Percentiles rank a stretch among this genome's conserved stretches.
Conservation (phyloP, 2,888 invertebrate species). For the Plebejus argus region DNA sequence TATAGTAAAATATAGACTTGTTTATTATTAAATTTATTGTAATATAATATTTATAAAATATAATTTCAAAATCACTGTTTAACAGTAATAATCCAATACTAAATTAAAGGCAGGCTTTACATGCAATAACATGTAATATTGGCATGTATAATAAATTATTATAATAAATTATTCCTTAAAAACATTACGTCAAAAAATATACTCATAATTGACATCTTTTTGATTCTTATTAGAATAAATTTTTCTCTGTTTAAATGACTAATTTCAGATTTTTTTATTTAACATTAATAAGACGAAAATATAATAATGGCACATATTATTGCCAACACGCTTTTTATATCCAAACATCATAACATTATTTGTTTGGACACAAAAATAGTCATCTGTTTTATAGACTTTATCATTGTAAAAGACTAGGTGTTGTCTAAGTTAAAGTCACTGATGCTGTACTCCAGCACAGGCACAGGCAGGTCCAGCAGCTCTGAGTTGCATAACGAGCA, state of each 20-base stretch:
- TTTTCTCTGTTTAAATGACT: no score
- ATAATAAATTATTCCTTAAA: not conserved
- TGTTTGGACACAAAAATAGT: no score
- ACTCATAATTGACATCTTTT: not conserved
- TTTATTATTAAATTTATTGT: not conserved
- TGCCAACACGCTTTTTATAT: no score
- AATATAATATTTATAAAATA: not conserved
- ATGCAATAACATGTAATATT: not conserved
- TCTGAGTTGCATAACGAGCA: not conserved
- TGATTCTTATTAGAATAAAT: no score
- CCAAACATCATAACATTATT: no score
- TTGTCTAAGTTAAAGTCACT: not conserved
- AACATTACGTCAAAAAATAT: not conserved
- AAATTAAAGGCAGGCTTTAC: not conserved
- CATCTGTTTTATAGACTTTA: no score
- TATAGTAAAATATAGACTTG: not conserved
- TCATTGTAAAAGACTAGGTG: not conserved
- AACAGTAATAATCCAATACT: not conserved
- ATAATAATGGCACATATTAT: not conserved
- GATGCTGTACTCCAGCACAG: slow-evolving; percentile 15
- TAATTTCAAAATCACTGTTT: not conserved
- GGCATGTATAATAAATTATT: not conserved
- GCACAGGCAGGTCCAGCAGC: slow-evolving; percentile 17
- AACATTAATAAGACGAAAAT: not conserved
- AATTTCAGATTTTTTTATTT: no score